These are phyloP conservation scores for Ptiloglossa arizonensis DNA, from an alignment of 1,140 invertebrate species.

Conservation along the genomic window DNA sequence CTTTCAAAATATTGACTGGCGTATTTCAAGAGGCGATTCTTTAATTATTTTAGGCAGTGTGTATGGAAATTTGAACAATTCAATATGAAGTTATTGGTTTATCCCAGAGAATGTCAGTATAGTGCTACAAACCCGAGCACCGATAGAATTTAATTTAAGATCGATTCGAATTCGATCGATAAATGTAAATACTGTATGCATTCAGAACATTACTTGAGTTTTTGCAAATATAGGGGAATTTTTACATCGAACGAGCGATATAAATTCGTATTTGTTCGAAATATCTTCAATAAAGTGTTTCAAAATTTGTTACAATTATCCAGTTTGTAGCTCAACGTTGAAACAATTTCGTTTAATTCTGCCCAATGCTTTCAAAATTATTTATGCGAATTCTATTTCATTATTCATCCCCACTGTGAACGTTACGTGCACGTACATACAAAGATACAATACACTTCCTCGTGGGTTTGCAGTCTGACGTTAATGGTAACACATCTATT, in stretches of 20 bases:
- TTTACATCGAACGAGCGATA: no score
- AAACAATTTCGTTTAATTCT: no score
- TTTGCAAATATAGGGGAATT: not conserved
- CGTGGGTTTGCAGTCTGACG: not conserved
- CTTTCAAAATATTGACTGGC: not conserved
- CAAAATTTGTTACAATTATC: no score
- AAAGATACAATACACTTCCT: not conserved
- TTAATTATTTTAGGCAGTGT: not conserved
- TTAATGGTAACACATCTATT: constrained; percentile 17
- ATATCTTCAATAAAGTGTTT: no score
- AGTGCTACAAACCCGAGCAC: not conserved
- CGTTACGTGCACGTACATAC: not conserved
- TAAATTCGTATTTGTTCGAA: no score
- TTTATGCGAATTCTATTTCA: not conserved
- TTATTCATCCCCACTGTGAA: not conserved
- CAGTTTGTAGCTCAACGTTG: no score
- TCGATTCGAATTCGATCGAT: no score
- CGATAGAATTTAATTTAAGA: no score
- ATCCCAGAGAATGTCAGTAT: not conserved
- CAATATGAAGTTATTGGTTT: constrained; percentile 1
- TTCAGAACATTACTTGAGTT: not conserved
- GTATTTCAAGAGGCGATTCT: not conserved
- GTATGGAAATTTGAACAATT: not conserved
- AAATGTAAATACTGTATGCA: not conserved
- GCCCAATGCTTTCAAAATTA: no score